phyloP scores from a whole-genome alignment of 2,888 invertebrate species.

The Elysia crispata region DNA sequence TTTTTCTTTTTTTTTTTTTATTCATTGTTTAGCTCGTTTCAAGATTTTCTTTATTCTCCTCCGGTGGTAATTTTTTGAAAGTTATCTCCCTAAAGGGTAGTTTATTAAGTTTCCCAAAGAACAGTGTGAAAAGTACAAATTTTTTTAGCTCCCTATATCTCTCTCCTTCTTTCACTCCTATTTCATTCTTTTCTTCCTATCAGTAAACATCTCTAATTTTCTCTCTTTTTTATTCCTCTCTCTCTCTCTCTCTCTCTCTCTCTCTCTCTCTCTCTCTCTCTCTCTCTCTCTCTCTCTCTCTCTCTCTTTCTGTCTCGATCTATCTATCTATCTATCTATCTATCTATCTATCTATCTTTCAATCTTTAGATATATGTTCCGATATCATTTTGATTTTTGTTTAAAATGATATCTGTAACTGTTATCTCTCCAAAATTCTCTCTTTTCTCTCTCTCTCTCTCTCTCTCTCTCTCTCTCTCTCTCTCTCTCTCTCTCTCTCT shows the following conservation, averaged over 20 bases:
- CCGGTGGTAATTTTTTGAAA: no score
- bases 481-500: neutral
- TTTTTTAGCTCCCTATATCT: slow-evolving; percentile 13
- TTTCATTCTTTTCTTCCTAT: neutral
- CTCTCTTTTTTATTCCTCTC: neutral
- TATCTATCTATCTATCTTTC: slow-evolving; percentile 5
- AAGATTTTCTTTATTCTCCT: no score
- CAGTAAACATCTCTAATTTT: slow-evolving; percentile 13
- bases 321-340: neutral
- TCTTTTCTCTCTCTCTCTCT: neutral
- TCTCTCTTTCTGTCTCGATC: neutral
- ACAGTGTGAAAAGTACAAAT: no score
- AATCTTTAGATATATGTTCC: neutral
- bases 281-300: neutral
- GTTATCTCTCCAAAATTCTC: neutral
- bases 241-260: slow-evolving; percentile 15
- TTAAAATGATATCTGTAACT: no score
- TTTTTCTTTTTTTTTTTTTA: no score
- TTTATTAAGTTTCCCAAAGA: no score
- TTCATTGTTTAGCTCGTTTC: no score
- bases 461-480: slow-evolving; percentile 16
- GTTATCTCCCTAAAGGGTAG: no score
- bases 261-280: slow-evolving; percentile 13
- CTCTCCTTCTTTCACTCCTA: slow-evolving; percentile 15
- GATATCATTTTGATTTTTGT: no score